phyloP scores from a whole-genome alignment of 2,888 invertebrate species.

The Drosophila leonis region DNA sequence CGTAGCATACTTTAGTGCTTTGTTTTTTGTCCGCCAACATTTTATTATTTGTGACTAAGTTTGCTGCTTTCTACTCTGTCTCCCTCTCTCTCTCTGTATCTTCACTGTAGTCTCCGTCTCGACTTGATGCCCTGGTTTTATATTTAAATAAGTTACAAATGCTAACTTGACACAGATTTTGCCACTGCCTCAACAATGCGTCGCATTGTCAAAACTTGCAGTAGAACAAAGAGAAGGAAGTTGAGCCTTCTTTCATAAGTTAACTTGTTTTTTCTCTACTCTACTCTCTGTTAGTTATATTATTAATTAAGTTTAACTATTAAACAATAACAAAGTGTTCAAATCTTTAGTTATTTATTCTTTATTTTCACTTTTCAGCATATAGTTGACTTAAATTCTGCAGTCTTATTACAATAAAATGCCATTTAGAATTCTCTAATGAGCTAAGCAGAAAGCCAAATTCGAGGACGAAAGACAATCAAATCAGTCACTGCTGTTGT shows the following conservation, averaged over 20 bases:
- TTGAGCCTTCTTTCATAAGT: constrained; percentile 3
- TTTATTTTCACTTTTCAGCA: neutral
- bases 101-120: neutral
- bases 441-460: constrained; percentile 10
- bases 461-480: neutral
- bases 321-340: neutral
- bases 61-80: constrained; percentile 1
- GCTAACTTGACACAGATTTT: constrained; percentile 76
- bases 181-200: constrained; percentile 30
- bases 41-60: constrained; percentile 43
- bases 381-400: neutral
- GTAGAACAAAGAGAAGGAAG: neutral
- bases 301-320: neutral
- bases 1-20: constrained; percentile 59
- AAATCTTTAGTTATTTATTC: neutral
- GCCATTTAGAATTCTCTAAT: constrained; percentile 27
- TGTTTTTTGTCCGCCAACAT: constrained; percentile 39
- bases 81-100: neutral
- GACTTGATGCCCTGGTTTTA: constrained; percentile 33
- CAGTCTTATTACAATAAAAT: constrained; percentile 43
- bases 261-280: neutral
- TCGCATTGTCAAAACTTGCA: neutral
- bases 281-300: neutral
- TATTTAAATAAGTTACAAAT: constrained; percentile 74
- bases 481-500: constrained; percentile 25